phyloP scores from a whole-genome alignment of 2,888 invertebrate genomes.

The Oxyscelio sp. region DNA sequence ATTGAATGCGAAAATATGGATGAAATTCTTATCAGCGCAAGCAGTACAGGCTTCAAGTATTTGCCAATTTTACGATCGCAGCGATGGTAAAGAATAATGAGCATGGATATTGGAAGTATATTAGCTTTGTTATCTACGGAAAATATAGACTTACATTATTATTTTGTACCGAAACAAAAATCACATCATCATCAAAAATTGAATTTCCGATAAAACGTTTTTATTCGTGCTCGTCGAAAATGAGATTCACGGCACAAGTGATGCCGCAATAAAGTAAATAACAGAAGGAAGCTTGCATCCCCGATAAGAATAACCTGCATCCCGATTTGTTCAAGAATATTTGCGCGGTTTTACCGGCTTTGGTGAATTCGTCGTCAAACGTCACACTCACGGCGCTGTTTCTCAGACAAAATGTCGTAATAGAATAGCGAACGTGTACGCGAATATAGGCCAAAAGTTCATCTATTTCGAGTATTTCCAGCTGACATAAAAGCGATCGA shows the following conservation, averaged over 20 bases:
- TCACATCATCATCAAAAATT: conserved; percentile 33
- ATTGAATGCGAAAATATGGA: conserved; percentile 23
- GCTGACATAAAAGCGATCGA: conserved; percentile 85
- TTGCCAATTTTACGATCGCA: conserved; percentile 41
- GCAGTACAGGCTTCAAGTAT: conserved; percentile 31
- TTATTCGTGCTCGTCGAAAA: not conserved
- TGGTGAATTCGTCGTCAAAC: conserved; percentile 52
- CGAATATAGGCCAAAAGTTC: conserved; percentile 87
- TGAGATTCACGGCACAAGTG: conserved; percentile 31
- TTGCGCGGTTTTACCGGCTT: conserved; percentile 15
- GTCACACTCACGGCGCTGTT: conserved; percentile 39
- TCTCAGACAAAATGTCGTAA: conserved; percentile 47
- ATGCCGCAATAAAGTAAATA: conserved; percentile 24
- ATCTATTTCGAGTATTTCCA: conserved; percentile 86
- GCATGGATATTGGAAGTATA: conserved; percentile 37
- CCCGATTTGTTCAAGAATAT: conserved; percentile 72
- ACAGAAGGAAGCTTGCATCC: not conserved
- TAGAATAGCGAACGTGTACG: conserved; percentile 55
- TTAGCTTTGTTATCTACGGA: conserved; percentile 34
- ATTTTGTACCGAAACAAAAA: conserved; percentile 36
- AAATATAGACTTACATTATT: conserved; percentile 41
- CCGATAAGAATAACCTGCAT: conserved; percentile 43
- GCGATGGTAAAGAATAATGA: conserved; percentile 53
- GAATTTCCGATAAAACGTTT: conserved; percentile 13
- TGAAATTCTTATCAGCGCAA: conserved; percentile 44